Conservation (phyloP, 2,888 invertebrate species). For the Heterodera filipjevi region DNA sequence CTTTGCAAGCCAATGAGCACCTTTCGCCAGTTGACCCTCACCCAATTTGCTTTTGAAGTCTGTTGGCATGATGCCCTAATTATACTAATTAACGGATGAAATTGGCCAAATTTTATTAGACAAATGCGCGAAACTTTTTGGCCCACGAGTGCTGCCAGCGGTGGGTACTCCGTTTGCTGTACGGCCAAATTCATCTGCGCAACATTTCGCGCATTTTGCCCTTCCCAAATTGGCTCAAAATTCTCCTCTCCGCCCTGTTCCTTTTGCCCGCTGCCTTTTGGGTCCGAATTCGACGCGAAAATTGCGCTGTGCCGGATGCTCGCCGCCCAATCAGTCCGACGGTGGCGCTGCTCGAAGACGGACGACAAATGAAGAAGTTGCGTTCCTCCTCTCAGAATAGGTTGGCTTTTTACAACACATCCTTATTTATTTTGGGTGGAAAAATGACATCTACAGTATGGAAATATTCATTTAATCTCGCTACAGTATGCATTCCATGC, state of each 20-base stretch:
- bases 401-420: conserved; percentile 9
- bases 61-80: neutral
- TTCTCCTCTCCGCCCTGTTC: conserved; percentile 54
- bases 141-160: conserved; percentile 69
- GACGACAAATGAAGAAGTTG: conserved; percentile 47
- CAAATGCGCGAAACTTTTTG: conserved; percentile 67
- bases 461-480: neutral
- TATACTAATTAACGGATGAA: neutral
- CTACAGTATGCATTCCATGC: conserved; percentile 33
- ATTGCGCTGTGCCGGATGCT: neutral
- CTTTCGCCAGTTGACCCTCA: conserved; percentile 51
- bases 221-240: conserved; percentile 56
- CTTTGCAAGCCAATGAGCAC: conserved; percentile 52
- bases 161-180: conserved; percentile 68
- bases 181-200: conserved; percentile 55
- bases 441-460: neutral
- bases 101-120: conserved; percentile 38
- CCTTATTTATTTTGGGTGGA: neutral
- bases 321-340: conserved; percentile 48
- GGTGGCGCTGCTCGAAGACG: conserved; percentile 55
- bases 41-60: conserved; percentile 60
- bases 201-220: conserved; percentile 27
- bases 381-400: conserved; percentile 53
- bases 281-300: conserved; percentile 42
- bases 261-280: conserved; percentile 54